phyloP scores from a whole-genome alignment of 2,113 vertebrate species.

The Brachyhypopomus occidentalis region DNA sequence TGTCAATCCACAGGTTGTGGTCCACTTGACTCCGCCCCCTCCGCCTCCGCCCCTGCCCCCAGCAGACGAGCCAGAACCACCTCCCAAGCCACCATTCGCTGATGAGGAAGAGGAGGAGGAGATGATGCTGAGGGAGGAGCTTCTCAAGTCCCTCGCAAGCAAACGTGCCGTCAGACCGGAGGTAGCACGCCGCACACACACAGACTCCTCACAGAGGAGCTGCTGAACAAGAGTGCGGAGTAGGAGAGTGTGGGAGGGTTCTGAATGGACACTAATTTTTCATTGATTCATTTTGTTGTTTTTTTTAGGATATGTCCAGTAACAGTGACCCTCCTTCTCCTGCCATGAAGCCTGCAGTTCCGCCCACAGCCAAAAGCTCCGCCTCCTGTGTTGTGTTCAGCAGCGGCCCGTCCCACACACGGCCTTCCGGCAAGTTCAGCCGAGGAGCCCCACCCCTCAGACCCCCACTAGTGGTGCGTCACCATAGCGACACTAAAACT shows the following conservation, averaged over 20 bases:
- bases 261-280: not conserved
- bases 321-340: constrained; percentile 85
- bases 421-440: constrained; percentile 79
- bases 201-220: no score
- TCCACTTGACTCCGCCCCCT: constrained; percentile 73
- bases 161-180: constrained; percentile 83
- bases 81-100: constrained; percentile 94
- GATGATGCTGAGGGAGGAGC: constrained; percentile 94
- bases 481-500: not conserved
- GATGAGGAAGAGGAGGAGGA: constrained; percentile 98
- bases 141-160: constrained; percentile 90
- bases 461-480: constrained; percentile 70
- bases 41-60: constrained; percentile 86
- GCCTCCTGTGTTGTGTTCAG: constrained; percentile 85
- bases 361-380: constrained; percentile 77
- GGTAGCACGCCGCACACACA: constrained; percentile 63
- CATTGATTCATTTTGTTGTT: not conserved
- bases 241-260: not conserved
- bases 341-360: constrained; percentile 61
- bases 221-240: not conserved
- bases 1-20: constrained; percentile 65
- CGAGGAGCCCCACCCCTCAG: constrained; percentile 79
- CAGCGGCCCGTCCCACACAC: constrained; percentile 75
- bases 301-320: constrained; percentile 76
- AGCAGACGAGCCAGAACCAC: constrained; percentile 84